phyloP scores from a whole-genome alignment of 1,140 invertebrate genomes.

The Diprion similis region DNA sequence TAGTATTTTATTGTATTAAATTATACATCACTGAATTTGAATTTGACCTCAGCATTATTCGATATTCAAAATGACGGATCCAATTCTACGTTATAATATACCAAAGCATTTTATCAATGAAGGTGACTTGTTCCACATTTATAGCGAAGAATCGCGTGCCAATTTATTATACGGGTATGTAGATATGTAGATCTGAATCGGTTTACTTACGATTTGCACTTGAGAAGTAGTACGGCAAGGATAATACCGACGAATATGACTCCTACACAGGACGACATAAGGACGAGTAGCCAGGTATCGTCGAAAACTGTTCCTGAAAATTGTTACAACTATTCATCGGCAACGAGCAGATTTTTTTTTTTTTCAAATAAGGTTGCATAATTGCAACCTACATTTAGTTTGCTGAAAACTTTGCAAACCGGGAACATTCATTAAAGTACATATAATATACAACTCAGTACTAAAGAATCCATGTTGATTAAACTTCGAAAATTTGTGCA shows the following conservation, averaged over 20 bases:
- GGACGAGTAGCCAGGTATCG: slow-evolving; percentile 82
- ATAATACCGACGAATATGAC: slow-evolving; percentile 79
- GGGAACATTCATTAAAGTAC: too few species aligned
- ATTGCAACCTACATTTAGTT: too few species aligned
- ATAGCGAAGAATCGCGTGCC: too few species aligned
- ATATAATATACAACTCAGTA: too few species aligned
- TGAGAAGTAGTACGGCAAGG: slow-evolving; percentile 77
- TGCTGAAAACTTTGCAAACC: too few species aligned
- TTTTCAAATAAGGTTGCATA: too few species aligned
- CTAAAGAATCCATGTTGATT: too few species aligned
- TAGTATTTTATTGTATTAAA: not conserved
- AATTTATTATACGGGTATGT: not conserved
- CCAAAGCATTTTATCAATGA: too few species aligned
- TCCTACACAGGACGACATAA: slow-evolving; percentile 79
- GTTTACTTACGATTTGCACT: slow-evolving; percentile 80
- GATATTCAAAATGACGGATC: slow-evolving; percentile 23
- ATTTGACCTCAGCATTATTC: not conserved
- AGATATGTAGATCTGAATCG: not conserved
- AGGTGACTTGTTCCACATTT: too few species aligned
- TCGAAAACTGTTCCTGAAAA: slow-evolving; percentile 66
- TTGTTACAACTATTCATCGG: not conserved
- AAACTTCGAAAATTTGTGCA: too few species aligned
- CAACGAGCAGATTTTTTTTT: not conserved
- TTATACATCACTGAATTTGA: not conserved
- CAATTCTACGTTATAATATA: not conserved